Conservation (phyloP, 2,113 vertebrate species). For the Periophthalmus modestus region DNA sequence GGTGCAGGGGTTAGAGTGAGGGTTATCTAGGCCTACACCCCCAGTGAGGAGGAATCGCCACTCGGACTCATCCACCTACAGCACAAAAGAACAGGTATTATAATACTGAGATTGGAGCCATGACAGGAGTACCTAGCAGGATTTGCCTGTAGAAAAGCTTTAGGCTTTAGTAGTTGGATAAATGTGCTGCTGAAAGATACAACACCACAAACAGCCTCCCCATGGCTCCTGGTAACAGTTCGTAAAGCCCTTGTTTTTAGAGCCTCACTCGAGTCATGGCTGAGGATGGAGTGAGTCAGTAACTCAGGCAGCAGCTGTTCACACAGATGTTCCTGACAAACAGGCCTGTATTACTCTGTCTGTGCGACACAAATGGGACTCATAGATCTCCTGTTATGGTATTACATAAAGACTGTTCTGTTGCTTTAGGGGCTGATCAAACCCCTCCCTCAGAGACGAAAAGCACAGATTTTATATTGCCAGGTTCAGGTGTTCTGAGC, state of each 20-base stretch:
- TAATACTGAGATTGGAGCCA: neutral
- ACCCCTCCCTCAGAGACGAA: too few species aligned
- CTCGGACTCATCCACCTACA: slow-evolving; percentile 81
- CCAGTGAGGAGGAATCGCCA: slow-evolving; percentile 90
- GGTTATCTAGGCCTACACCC: slow-evolving; percentile 86
- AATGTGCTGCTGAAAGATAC: too few species aligned
- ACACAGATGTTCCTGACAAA: neutral
- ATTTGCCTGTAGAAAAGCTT: too few species aligned
- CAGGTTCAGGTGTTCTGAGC: too few species aligned
- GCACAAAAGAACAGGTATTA: neutral
- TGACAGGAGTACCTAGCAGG: too few species aligned
- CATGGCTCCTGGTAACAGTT: neutral
- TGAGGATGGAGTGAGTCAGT: neutral
- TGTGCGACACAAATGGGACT: neutral
- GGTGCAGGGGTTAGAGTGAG: slow-evolving; percentile 80
- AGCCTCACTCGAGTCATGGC: neutral
- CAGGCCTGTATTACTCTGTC: neutral
- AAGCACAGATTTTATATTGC: too few species aligned
- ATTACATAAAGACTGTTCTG: neutral
- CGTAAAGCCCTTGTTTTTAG: neutral
- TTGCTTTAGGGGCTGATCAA: neutral
- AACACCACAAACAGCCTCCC: neutral
- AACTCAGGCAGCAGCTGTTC: neutral
- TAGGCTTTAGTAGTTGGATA: too few species aligned
- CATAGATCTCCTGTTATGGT: neutral